A percentile compares a stretch with the other conserved stretches of the same genome.
These are phyloP conservation scores for Homalodisca vitripennis DNA, from an alignment of 1,140 invertebrate genomes.

Conservation along the genomic window DNA sequence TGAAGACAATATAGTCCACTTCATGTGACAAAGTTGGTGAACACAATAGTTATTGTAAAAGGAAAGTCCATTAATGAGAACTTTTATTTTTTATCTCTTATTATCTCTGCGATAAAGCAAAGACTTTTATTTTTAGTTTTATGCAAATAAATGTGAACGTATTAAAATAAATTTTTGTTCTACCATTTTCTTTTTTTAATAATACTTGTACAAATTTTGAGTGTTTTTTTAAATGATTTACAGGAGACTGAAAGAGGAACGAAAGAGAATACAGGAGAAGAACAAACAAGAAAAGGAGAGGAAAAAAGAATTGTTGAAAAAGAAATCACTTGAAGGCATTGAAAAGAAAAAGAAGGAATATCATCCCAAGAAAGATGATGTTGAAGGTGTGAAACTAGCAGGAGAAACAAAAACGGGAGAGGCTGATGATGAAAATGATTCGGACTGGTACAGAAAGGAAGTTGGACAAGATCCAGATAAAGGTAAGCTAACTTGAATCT, in stretches of 20 bases:
- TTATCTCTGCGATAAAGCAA: no score
- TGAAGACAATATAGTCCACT: no score
- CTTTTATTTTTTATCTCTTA: no score
- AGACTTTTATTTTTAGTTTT: no score
- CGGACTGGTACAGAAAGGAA: conserved; percentile 80
- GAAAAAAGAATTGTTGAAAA: conserved; percentile 46
- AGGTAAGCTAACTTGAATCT: no score
- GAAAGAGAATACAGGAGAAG: conserved; percentile 65
- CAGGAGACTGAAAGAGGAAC: conserved; percentile 70
- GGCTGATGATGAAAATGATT: conserved; percentile 66
- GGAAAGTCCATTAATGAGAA: no score
- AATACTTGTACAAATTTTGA: no score
- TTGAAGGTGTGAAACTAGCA: conserved; percentile 35
- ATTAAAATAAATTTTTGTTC: no score
- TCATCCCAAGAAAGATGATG: conserved; percentile 29
- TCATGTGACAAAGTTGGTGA: no score
- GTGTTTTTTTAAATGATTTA: conserved; percentile 34
- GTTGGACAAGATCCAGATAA: conserved; percentile 83
- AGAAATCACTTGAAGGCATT: conserved; percentile 48
- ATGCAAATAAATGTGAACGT: no score
- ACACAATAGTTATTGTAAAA: no score
- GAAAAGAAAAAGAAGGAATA: conserved; percentile 49
- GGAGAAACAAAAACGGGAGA: conserved; percentile 42
- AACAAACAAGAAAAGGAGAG: conserved; percentile 66
- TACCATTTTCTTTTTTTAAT: no score